Conservation (phyloP, 2,888 invertebrate species). For the Autographa gamma region DNA sequence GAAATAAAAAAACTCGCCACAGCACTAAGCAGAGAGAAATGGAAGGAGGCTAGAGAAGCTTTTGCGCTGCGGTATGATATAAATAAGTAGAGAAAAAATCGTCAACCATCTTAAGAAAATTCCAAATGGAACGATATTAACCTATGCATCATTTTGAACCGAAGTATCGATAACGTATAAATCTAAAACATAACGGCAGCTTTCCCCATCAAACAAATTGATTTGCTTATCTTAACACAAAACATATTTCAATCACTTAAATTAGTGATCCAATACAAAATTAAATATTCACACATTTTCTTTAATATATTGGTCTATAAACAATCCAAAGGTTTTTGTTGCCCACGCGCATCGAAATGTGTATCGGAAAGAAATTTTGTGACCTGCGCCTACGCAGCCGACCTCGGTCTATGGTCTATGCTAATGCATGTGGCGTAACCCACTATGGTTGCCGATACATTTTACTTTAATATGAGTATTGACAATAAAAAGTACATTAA, state of each 20-base stretch:
- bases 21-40: too few species aligned
- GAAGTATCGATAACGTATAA: slow-evolving; percentile 38
- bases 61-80: not conserved
- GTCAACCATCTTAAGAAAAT: too few species aligned
- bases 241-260: slow-evolving; percentile 59
- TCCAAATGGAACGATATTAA: too few species aligned
- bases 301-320: slow-evolving; percentile 59
- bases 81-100: too few species aligned
- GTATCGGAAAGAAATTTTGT: slow-evolving; percentile 53
- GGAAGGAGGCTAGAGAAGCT: too few species aligned
- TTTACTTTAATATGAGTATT: slow-evolving; percentile 17
- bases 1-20: too few species aligned
- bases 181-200: slow-evolving; percentile 53
- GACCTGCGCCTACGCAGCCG: slow-evolving; percentile 68
- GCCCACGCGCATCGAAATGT: slow-evolving; percentile 56
- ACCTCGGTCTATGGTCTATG: slow-evolving; percentile 68
- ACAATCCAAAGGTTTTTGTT: slow-evolving; percentile 49
- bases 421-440: slow-evolving; percentile 59
- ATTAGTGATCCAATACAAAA: slow-evolving; percentile 43
- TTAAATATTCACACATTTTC: slow-evolving; percentile 54
- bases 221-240: slow-evolving; percentile 50
- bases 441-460: slow-evolving; percentile 26
- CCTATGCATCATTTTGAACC: not conserved
- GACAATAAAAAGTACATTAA: slow-evolving; percentile 12
- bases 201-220: slow-evolving; percentile 55